phyloP scores from a whole-genome alignment of 2,113 vertebrate genomes.

The Hystrix brachyura region DNA sequence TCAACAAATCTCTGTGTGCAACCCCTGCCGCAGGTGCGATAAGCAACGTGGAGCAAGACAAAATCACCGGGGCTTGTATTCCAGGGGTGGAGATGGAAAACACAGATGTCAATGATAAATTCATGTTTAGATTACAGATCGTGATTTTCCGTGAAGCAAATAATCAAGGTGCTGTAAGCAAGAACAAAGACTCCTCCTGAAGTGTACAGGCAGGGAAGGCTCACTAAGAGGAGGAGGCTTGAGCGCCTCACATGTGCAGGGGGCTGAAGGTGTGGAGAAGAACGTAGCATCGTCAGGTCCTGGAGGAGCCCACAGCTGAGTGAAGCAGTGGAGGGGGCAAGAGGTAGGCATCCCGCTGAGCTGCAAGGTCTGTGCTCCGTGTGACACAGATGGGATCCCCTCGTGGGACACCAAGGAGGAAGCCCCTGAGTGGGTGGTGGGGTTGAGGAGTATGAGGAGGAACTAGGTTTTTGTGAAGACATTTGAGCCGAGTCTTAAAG shows the following conservation, averaged over 20 bases:
- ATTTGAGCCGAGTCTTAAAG: neutral
- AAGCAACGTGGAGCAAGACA: neutral
- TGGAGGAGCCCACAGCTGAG: neutral
- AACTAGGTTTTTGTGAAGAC: neutral
- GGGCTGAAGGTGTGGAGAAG: neutral
- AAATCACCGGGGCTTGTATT: neutral
- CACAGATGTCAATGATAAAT: neutral
- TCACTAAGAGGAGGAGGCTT: too few species aligned
- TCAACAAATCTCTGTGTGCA: neutral
- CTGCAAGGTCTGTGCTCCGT: too few species aligned
- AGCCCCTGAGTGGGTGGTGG: too few species aligned
- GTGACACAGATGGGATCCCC: neutral
- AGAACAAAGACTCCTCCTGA: neutral
- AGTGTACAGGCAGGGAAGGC: neutral
- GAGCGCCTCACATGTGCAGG: rapidly evolving
- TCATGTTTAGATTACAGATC: slow-evolving; percentile 7
- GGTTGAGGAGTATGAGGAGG: neutral
- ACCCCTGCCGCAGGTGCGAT: neutral
- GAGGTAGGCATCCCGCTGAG: neutral
- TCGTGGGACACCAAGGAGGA: neutral
- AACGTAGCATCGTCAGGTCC: rapidly evolving
- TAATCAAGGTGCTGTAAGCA: neutral
- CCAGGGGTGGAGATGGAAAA: neutral
- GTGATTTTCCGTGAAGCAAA: slow-evolving; percentile 24
- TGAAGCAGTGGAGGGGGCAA: neutral